Conservation (phyloP, 2,888 invertebrate genomes). For the Acleris sparsana region DNA sequence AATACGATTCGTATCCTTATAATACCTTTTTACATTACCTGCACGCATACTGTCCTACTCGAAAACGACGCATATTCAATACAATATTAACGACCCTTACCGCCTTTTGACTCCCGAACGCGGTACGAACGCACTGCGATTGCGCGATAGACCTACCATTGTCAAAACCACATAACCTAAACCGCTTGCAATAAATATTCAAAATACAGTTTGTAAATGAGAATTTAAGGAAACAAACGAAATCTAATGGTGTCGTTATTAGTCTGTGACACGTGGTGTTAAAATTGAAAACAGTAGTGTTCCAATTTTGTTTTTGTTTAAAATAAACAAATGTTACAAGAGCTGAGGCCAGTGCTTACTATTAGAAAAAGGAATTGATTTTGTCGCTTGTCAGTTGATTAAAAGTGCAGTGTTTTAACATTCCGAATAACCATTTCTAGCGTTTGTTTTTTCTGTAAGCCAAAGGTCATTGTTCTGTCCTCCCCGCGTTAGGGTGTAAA, state of each 20-base stretch:
- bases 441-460: slow-evolving; percentile 32
- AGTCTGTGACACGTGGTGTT: slow-evolving; percentile 12
- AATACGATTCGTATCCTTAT: slow-evolving; percentile 39
- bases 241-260: slow-evolving; percentile 1
- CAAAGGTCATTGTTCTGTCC: slow-evolving; percentile 67
- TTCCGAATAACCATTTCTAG: slow-evolving; percentile 7
- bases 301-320: slow-evolving; percentile 11
- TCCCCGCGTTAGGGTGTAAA: slow-evolving; percentile 56
- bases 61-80: slow-evolving; percentile 7
- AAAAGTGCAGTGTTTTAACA: slow-evolving; percentile 13
- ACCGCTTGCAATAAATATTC: slow-evolving; percentile 41
- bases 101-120: slow-evolving; percentile 51
- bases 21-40: slow-evolving; percentile 47
- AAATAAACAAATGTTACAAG: slow-evolving; percentile 26
- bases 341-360: slow-evolving; percentile 21
- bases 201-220: slow-evolving; percentile 18
- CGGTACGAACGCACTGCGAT: slow-evolving; percentile 55
- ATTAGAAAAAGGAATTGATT: slow-evolving; percentile 7
- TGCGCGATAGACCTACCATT: slow-evolving; percentile 68
- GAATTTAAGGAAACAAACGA: background rate
- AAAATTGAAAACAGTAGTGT: slow-evolving; percentile 10
- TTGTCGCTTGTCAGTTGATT: slow-evolving; percentile 8
- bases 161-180: slow-evolving; percentile 70
- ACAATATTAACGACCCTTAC: slow-evolving; percentile 42
- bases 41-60: slow-evolving; percentile 38